A percentile compares a stretch with the other conserved stretches of the same genome.
These are phyloP conservation scores for Drosophila nr. fundita DNA, from an alignment of 2,888 invertebrate species.

Conservation along the genomic window DNA sequence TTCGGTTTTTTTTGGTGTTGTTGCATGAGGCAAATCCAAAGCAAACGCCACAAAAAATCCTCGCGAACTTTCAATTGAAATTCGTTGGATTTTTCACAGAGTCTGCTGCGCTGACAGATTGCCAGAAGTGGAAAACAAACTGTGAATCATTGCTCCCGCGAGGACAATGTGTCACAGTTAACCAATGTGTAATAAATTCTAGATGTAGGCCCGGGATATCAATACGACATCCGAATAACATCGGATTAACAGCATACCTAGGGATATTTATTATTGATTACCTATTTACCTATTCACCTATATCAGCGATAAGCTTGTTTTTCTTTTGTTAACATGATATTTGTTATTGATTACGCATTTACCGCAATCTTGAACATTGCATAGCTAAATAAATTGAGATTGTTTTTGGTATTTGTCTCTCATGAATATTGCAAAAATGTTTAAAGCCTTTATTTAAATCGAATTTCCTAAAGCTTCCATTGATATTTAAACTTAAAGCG, in stretches of 20 bases:
- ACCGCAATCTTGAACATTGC: neutral
- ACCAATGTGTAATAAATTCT: conserved; percentile 58
- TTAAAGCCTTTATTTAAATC: neutral
- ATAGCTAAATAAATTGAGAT: neutral
- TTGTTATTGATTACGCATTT: neutral
- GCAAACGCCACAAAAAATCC: conserved; percentile 28
- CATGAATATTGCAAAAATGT: neutral
- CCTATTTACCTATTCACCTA: neutral
- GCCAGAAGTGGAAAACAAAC: conserved; percentile 17
- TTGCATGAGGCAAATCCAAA: too few species aligned
- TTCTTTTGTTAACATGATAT: neutral
- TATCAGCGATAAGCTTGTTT: neutral
- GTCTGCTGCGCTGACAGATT: conserved; percentile 21
- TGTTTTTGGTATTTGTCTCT: neutral
- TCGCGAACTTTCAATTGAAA: conserved; percentile 45
- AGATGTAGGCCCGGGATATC: conserved; percentile 23
- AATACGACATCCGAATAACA: neutral
- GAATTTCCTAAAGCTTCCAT: neutral
- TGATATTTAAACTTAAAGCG: neutral
- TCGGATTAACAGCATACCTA: neutral
- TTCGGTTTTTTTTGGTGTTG: neutral
- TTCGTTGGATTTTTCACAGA: conserved; percentile 36
- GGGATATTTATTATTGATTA: conserved; percentile 6
- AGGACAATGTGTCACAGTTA: conserved; percentile 51
- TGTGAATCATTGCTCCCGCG: conserved; percentile 39